Conservation (phyloP, 2,113 vertebrate species). For the Thinocorus orbignyianus region DNA sequence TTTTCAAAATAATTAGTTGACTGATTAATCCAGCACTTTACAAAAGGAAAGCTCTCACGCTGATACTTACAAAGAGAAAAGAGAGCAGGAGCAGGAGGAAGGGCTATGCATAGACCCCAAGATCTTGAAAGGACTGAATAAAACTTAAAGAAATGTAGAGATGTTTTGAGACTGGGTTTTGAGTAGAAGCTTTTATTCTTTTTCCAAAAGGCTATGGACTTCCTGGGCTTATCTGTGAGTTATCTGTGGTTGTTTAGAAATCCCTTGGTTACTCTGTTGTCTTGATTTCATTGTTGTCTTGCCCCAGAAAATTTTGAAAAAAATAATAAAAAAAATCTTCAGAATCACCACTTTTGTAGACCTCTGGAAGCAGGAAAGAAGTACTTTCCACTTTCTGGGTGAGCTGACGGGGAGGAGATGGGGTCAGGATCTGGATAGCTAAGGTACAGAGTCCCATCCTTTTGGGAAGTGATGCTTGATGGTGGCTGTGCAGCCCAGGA, state of each 20-base stretch:
- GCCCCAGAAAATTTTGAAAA: neutral
- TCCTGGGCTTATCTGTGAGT: neutral
- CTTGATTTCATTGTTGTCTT: neutral
- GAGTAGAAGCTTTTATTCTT: neutral
- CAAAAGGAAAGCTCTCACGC: neutral
- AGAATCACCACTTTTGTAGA: neutral
- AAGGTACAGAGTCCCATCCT: accelerated
- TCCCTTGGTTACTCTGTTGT: neutral
- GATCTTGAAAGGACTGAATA: neutral
- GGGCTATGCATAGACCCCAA: neutral
- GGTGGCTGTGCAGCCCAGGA: neutral
- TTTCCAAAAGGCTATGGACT: neutral
- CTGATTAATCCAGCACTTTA: neutral
- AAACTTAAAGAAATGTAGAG: neutral
- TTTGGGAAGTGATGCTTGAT: neutral
- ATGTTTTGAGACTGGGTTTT: neutral
- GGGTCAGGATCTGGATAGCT: neutral
- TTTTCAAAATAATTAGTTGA: neutral
- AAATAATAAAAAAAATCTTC: neutral
- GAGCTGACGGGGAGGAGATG: neutral
- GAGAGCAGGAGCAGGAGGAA: neutral
- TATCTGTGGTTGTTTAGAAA: neutral
- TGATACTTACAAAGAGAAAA: neutral
- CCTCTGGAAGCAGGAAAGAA: neutral
- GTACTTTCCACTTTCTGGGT: neutral